Evolutionary conservation across 1,140 invertebrate species (phyloP).

Genomic region (Drosophila auraria): DNA sequence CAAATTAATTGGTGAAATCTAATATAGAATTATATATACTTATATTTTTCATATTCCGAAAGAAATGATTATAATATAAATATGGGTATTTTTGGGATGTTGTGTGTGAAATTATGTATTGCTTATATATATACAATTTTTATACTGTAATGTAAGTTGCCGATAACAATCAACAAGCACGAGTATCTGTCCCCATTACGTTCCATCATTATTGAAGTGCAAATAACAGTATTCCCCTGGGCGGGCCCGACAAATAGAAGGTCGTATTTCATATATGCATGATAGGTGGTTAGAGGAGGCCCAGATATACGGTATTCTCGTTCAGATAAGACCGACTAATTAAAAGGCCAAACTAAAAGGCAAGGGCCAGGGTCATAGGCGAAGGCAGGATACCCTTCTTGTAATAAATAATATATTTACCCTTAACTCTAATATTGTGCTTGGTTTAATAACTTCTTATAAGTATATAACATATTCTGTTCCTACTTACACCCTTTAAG

Average conservation of each 20-base stretch:
- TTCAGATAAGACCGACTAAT: slow-evolving; percentile 35
- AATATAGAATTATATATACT: not conserved
- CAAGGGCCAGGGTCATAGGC: not conserved
- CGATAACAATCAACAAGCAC: slow-evolving; percentile 25
- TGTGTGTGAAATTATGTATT: not conserved
- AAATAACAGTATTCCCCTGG: slow-evolving; percentile 45
- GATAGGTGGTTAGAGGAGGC: slow-evolving; percentile 1
- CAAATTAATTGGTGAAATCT: not conserved
- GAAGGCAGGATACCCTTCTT: not conserved
- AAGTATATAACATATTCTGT: no score
- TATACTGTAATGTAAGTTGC: slow-evolving; percentile 7
- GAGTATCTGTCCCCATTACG: slow-evolving; percentile 26
- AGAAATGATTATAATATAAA: not conserved
- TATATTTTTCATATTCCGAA: no score
- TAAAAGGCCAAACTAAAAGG: slow-evolving; percentile 24
- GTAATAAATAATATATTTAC: not conserved
- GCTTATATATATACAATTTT: slow-evolving; percentile 6
- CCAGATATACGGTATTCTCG: slow-evolving; percentile 17
- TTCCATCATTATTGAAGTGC: slow-evolving; percentile 44
- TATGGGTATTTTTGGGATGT: no score
- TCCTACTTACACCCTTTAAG: no score
- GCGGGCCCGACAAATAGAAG: slow-evolving; percentile 21
- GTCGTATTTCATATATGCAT: slow-evolving; percentile 32
- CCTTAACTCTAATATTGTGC: not conserved
- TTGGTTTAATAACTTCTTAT: no score